Base-by-base conservation (phyloP, 2,797 vertebrate species). In the Neomorphus geoffroyi region DNA sequence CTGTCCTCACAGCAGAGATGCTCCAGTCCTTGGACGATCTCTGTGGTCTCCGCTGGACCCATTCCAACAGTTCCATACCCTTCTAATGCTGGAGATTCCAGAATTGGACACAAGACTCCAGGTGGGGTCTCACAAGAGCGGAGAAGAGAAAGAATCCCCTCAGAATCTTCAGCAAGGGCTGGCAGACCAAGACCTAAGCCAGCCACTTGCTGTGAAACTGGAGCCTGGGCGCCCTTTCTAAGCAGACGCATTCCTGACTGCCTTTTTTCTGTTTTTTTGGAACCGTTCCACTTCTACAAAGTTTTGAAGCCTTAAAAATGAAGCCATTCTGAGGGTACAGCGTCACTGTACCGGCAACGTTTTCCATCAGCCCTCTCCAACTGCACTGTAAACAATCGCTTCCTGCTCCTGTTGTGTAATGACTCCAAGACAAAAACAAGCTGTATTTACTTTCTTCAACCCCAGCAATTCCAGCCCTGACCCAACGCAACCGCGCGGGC, bases 371-470 rank as follows among this genome's bases (percentile, higher is more conserved):
- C 73, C 35, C 75, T 73, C 48, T 66, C 90, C 89, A 58, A 56
- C 62, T 61, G 66, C 91, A 54, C 16, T 78, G 79, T 89, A 96
- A 96, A 95, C 93, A 92, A 80, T 80, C 1, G 0, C 90, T 95
- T 96, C 87, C 95, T 96, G 87, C 88, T 86, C 71, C 94, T 51
- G 62, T 95, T 95, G 83, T 84, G 91, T 64, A 94, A 93, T 41
- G 82, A 82, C 43, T 65, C 41, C 2, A 86, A 92, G 93, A 93
- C 6, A 3, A 92, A 94, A 96, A 82, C 93, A 93, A 79, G 82
- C 45, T 7, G 4, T 92, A 88, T 96, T 96, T 95, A 91, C 96
- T 96, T 96, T 96, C 95, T 92, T 92, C 86, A 91, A 27, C 86
- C n/a, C 9, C 8, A 90, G 89, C 71, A 81, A 86, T 88, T 80